Conservation (phyloP, 2,797 vertebrate genomes). For the Betta splendens region DNA sequence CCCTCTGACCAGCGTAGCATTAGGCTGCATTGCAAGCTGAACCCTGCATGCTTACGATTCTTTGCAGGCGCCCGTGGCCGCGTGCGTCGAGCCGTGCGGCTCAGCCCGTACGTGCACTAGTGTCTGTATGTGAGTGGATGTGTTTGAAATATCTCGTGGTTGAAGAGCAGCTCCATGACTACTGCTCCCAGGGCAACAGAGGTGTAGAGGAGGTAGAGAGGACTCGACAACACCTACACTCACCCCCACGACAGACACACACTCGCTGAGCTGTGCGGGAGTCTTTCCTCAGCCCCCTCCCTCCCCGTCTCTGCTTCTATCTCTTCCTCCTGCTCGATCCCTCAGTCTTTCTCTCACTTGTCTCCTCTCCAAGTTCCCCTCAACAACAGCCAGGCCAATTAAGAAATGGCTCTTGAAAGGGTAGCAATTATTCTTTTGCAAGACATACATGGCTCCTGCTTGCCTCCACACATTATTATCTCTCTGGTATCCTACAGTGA, state of each 20-base stretch:
- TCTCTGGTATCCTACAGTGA: slow-evolving; percentile 78
- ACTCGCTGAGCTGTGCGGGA: slow-evolving; percentile 20
- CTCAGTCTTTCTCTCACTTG: slow-evolving; percentile 56
- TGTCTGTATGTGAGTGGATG: slow-evolving; percentile 8
- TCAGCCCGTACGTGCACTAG: slow-evolving; percentile 10
- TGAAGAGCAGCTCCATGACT: slow-evolving; percentile 71
- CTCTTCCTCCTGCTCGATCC: slow-evolving; percentile 43
- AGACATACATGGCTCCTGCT: slow-evolving; percentile 80
- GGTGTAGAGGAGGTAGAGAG: slow-evolving; percentile 52
- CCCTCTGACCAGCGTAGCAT: slow-evolving; percentile 24
- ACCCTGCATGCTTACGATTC: slow-evolving; percentile 17
- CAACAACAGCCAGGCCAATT: slow-evolving; percentile 84
- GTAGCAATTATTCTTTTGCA: slow-evolving; percentile 85
- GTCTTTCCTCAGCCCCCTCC: slow-evolving; percentile 11
- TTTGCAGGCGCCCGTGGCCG: slow-evolving; percentile 15
- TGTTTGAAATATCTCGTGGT: slow-evolving; percentile 62
- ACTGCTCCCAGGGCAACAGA: slow-evolving; percentile 77
- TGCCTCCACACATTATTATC: slow-evolving; percentile 83
- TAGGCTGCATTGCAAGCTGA: slow-evolving; percentile 7
- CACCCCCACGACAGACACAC: slow-evolving; percentile 24
- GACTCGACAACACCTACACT: slow-evolving; percentile 45
- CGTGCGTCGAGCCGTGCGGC: slow-evolving; percentile 25
- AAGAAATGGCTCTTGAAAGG: slow-evolving; percentile 83
- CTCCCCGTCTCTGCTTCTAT: slow-evolving; percentile 27
- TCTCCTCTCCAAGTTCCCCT: slow-evolving; percentile 73